A percentile compares a stretch with the other conserved stretches of the same genome.
Conservation (phyloP, 2,113 vertebrate genomes). For the Pollimyrus isidori region DNA sequence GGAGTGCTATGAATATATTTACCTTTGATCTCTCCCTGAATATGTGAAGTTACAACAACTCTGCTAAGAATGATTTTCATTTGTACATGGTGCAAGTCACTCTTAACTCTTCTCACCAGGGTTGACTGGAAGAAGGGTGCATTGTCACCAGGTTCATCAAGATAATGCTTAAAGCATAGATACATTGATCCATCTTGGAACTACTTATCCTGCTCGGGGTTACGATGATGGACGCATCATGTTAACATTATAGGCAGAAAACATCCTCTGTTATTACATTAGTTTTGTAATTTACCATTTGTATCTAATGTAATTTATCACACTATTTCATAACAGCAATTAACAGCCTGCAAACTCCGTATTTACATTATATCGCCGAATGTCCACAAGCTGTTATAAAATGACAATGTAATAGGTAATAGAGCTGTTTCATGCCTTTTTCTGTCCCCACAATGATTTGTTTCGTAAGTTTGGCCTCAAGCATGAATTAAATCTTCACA, state of each 20-base stretch:
- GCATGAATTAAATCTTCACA: neutral
- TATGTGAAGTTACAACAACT: neutral
- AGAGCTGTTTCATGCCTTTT: neutral
- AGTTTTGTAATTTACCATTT: too few species aligned
- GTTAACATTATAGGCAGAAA: neutral
- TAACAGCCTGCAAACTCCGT: too few species aligned
- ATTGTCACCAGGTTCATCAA: neutral
- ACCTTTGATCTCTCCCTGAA: neutral
- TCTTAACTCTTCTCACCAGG: neutral
- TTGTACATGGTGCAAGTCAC: neutral
- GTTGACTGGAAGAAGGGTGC: neutral
- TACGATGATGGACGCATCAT: neutral
- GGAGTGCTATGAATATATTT: neutral
- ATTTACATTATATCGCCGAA: too few species aligned
- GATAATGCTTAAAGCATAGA: neutral
- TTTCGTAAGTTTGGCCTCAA: neutral
- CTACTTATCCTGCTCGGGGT: neutral
- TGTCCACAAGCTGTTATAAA: neutral
- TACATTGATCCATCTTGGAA: neutral
- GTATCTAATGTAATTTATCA: too few species aligned
- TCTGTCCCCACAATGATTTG: neutral
- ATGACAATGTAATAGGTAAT: neutral
- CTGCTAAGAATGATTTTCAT: neutral
- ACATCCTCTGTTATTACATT: too few species aligned
- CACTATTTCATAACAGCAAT: too few species aligned